Base-by-base conservation (phyloP, 2,888 invertebrate genomes). In the Xanthia icteritia region DNA sequence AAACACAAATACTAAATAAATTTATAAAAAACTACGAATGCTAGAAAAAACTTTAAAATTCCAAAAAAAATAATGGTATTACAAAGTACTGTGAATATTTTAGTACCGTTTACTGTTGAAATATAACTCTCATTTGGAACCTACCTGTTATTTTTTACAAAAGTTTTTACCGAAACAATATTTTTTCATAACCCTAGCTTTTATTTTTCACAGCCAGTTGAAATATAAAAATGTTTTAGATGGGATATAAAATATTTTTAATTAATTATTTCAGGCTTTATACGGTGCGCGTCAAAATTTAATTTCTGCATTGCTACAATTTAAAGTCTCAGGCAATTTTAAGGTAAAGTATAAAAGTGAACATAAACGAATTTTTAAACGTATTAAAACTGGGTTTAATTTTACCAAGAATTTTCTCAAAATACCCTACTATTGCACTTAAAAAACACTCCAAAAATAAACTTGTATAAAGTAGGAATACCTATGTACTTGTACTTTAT, bases 251-350 rank as follows among this genome's bases (percentile, higher is more conserved):
- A 65, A 77, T n/a, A 69, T 45, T 76, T 79, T 65, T 65, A 45
- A 82, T 76, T 75, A 82, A 76, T 76, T 74, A 31, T 48, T 77
- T 60, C n/a, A 5, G 31, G 1, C 23, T 13, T 82, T 79, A 82
- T 82, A 82, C n/a, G 65, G 42, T 65, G 20, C 17, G 11, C 76
- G 42, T 45, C 11, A 60, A 80, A 64, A 66, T 77, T 82, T 77
- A 45, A 77, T 77, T 77, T 48, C 42, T 82, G 27, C 56, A 31
- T 68, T 64, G 39, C 51, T 51, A 64, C 48, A 67, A 36, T 63
- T 75, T 68, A 17, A 66, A 48, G 23, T 31, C 48, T 51, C 27
- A 20, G 15, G 63, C 2, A 71, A 63, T 81, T 75, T 82, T 36
- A 42, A 61, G 54, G 54, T 51, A 17, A 67, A 1, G 8, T 56